phyloP scores from a whole-genome alignment of 2,888 invertebrate species.

The Silvanus unidentatus region DNA sequence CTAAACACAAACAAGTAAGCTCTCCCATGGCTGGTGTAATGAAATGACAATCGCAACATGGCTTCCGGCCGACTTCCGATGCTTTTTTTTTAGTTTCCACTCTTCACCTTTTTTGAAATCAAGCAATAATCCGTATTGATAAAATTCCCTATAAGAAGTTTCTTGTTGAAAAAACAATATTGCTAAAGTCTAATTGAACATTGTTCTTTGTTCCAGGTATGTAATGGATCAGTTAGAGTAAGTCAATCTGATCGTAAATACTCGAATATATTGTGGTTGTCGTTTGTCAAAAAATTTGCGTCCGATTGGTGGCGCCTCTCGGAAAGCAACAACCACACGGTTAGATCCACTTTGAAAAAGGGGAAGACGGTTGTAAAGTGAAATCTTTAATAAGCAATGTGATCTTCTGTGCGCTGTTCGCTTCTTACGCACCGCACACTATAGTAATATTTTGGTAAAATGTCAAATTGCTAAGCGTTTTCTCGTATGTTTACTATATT shows the following conservation, averaged over 20 bases:
- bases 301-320: slow-evolving; percentile 42
- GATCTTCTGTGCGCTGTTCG: slow-evolving; percentile 28
- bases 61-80: slow-evolving; percentile 35
- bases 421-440: slow-evolving; percentile 23
- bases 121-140: too few species aligned
- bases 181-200: too few species aligned
- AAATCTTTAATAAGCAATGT: slow-evolving; percentile 45
- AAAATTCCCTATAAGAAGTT: too few species aligned
- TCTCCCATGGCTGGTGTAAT: too few species aligned
- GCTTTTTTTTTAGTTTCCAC: too few species aligned
- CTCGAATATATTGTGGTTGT: too few species aligned
- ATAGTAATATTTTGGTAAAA: slow-evolving; percentile 14
- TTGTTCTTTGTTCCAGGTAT: too few species aligned
- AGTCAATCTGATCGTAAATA: too few species aligned
- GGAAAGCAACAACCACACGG: slow-evolving; percentile 32
- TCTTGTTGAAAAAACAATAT: too few species aligned
- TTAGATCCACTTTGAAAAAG: slow-evolving; percentile 40
- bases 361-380: slow-evolving; percentile 45
- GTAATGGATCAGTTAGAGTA: too few species aligned
- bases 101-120: too few species aligned
- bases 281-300: too few species aligned
- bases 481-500: neutral
- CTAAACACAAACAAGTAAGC: slow-evolving; percentile 13
- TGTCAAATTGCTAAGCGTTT: slow-evolving; percentile 8
- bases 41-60: slow-evolving; percentile 34